phyloP scores from a whole-genome alignment of 2,888 invertebrate species.

The Apamea anceps region DNA sequence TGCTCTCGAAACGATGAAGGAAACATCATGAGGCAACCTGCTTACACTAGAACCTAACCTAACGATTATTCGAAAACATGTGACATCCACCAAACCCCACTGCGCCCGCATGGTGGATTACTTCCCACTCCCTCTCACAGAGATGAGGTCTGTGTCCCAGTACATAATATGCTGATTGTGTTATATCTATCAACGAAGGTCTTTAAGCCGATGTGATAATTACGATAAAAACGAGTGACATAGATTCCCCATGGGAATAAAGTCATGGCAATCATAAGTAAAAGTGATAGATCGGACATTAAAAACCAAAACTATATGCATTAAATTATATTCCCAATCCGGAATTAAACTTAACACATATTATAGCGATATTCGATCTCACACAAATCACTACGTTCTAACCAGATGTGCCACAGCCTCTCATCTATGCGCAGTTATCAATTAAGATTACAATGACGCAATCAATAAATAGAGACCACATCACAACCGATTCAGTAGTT shows the following conservation, averaged over 20 bases:
- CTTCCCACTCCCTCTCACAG: neutral
- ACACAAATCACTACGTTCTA: conserved; percentile 34
- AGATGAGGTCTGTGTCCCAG: neutral
- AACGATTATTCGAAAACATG: neutral
- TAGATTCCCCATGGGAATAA: conserved; percentile 15
- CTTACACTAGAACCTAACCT: neutral
- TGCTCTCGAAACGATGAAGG: too few species aligned
- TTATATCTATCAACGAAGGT: neutral
- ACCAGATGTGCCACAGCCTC: conserved; percentile 32
- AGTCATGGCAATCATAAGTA: conserved; percentile 8
- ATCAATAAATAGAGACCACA: conserved; percentile 59
- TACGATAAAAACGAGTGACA: neutral
- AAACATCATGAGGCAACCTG: neutral
- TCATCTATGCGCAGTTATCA: conserved; percentile 60
- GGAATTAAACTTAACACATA: conserved; percentile 12
- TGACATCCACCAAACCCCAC: neutral
- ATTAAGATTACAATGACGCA: conserved; percentile 60
- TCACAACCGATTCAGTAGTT: conserved; percentile 65
- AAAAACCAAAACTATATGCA: conserved; percentile 37
- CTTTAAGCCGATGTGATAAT: neutral
- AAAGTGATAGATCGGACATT: conserved; percentile 29
- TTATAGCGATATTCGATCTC: conserved; percentile 15
- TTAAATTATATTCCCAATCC: conserved; percentile 40
- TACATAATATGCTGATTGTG: neutral
- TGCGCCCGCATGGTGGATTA: neutral